Evolutionary conservation across 2,113 vertebrate genomes (phyloP), one percentile per base, ranked within the genome.

Genomic region (Xenopus tropicalis): DNA sequence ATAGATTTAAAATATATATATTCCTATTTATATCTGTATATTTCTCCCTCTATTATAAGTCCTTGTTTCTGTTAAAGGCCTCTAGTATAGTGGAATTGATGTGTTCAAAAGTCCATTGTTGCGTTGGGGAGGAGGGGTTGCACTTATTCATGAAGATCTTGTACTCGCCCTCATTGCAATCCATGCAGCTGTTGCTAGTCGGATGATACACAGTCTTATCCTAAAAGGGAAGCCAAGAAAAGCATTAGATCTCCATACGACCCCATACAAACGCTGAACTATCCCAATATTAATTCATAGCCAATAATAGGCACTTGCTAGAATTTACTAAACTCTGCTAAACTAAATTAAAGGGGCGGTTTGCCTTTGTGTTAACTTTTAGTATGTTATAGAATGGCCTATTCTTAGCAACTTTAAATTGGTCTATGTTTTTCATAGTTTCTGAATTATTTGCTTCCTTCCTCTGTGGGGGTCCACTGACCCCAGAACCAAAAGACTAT

Each of bases 81-180:
- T 93, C 90, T 81, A 96, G 82, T 74, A 95, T 85, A 0, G 93
- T 93, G 29, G 82, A 69, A 82, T 96, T 96, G 84, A 86, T 91
- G 20, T 90, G 91, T 86, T 94, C 91, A 78, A 96, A 95, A 75
- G 92, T 83, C 94, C 94, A 96, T 78, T 90, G 91, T 87, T 96
- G 94, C 14, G 88, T 91, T 51, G 77, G 83, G 16, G 92, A 92
- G 1, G 86, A 80, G 1, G 93, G 85, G 77, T 90, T 86, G 81
- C 94, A 96, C 44, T 81, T 78, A 57, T 82, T 95, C 94, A 95
- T 95, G 85, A 94, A 95, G 80, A 96, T 83, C 71, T 86, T 86
- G 78, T 83, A 90, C 79, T 93, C 92, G 0, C 84, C 84, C 11
- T 87, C 83, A 22, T 82, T 91, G 81, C 88, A 89, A 81, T 96